A percentile compares a stretch with the other conserved stretches of the same genome.
These are phyloP conservation scores for Syngnathoides biaculeatus DNA, from an alignment of 2,113 vertebrate species.

Conservation along the genomic window DNA sequence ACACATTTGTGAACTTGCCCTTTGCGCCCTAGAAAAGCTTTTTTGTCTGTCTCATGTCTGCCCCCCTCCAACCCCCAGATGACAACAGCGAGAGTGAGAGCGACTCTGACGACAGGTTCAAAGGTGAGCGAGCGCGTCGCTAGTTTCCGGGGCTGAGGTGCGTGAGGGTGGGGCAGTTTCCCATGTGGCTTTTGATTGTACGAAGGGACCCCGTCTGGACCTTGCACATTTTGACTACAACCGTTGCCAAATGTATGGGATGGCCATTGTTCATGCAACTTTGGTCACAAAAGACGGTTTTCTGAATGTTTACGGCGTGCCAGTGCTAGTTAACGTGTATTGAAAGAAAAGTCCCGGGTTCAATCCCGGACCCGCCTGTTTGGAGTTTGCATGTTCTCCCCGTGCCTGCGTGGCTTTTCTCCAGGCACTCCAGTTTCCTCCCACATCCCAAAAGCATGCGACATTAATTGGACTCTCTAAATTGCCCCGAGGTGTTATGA, in stretches of 20 bases:
- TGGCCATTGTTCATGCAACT: constrained; percentile 4
- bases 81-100: constrained; percentile 99
- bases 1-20: constrained; percentile 37
- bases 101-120: constrained; percentile 97
- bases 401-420: too few species aligned
- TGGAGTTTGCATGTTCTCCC: too few species aligned
- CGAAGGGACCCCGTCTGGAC: not conserved
- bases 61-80: constrained; percentile 80
- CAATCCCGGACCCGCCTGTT: too few species aligned
- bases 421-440: too few species aligned
- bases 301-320: not conserved
- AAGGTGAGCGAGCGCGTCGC: constrained; percentile 81
- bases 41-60: constrained; percentile 56
- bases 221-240: constrained; percentile 1
- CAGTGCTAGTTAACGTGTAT: not conserved
- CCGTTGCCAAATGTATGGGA: constrained; percentile 10
- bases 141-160: constrained; percentile 6
- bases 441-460: too few species aligned
- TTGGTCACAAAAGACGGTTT: not conserved
- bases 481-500: too few species aligned
- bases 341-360: too few species aligned
- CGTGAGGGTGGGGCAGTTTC: not conserved
- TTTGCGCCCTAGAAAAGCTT: constrained; percentile 38
- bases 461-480: too few species aligned
- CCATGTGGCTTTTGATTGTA: constrained; percentile 9